Base-by-base conservation (phyloP, 2,888 invertebrate genomes). In the Apodemia hepburni region DNA sequence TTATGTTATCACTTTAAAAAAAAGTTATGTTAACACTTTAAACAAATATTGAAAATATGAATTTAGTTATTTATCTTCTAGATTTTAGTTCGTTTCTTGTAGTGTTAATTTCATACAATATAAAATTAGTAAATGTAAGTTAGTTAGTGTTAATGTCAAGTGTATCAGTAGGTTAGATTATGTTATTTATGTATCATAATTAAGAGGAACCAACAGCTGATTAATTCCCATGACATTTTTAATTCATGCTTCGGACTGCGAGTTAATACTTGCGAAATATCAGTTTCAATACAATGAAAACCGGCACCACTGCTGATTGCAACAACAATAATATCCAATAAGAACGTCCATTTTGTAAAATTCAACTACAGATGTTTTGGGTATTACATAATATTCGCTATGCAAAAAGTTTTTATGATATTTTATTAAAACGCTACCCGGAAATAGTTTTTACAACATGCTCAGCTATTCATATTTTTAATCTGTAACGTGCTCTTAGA, bases 301-400 rank as follows among this genome's bases (percentile, higher is more conserved):
- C 54, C 29, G 15, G 54, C 45, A 45, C 42, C 42, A 15, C 15
- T 54, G 9, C 22, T 54, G 51, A 22, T n/a, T 27, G 51, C 51
- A 51, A 51, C 27, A 5, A 54, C 18, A 12, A 22, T 29, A n/a
- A 15, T 54, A 27, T 22, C 15, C 29, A 54, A 27, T 22, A 54
- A 51, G 65, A 65, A 64, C 69, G 68, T 69, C 69, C 69, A 69
- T 70, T 66, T 70, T 70, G 69, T 68, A 63, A 66, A 64, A 65
- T 63, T 65, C 65, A 54, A 63, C 64, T 62, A 64, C 57, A 61
- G 61, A 29, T 64, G 59, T 66, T 68, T 68, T 64, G 63, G 45
- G 42, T 3, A 62, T 70, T 69, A 69, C 62, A 58, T 69, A 70
- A 70, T 61, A 29, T 59, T 9, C 15, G 11, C 38, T 18, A 11